Percentiles rank a stretch among this genome's conserved stretches.
Evolutionary conservation across 1,140 invertebrate genomes (phyloP).

Genomic region (Philopotamus ludificatus): DNA sequence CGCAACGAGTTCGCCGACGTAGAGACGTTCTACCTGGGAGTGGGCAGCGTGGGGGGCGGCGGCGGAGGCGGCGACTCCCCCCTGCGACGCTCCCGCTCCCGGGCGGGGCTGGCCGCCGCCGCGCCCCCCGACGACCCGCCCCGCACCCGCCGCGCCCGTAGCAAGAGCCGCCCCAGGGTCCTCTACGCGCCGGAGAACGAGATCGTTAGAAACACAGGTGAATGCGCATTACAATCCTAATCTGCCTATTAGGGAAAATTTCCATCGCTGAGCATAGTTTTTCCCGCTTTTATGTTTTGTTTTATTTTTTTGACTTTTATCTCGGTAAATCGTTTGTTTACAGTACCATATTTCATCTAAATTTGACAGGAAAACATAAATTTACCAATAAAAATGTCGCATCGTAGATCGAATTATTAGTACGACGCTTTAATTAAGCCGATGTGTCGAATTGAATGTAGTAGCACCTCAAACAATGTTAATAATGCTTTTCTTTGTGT

Average conservation of each 20-base stretch:
- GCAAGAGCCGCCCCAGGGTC: conserved; percentile 75
- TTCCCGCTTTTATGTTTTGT: too few relatives aligned
- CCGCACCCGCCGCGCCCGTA: conserved; percentile 65
- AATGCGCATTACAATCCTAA: conserved; percentile 12
- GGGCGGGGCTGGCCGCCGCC: conserved; percentile 44
- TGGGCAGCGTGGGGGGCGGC: conserved; percentile 52
- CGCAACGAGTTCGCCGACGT: conserved; percentile 88
- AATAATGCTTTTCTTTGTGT: too few relatives aligned
- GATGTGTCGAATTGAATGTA: too few relatives aligned
- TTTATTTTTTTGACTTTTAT: too few relatives aligned
- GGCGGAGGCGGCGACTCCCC: conserved; percentile 47
- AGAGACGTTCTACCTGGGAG: conserved; percentile 84
- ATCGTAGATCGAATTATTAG: too few relatives aligned
- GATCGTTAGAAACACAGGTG: conserved; percentile 72
- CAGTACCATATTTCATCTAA: too few relatives aligned
- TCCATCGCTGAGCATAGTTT: too few relatives aligned
- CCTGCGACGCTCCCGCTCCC: conserved; percentile 56
- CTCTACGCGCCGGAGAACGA: conserved; percentile 77
- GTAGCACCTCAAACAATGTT: too few relatives aligned
- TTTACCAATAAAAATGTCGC: too few relatives aligned
- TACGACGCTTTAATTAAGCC: too few relatives aligned
- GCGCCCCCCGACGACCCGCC: conserved; percentile 24
- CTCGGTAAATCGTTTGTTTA: too few relatives aligned
- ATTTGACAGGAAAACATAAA: too few relatives aligned
- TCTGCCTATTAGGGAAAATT: not conserved